Conservation (phyloP, 2,797 vertebrate genomes). For the Gymnothorax reevesii region DNA sequence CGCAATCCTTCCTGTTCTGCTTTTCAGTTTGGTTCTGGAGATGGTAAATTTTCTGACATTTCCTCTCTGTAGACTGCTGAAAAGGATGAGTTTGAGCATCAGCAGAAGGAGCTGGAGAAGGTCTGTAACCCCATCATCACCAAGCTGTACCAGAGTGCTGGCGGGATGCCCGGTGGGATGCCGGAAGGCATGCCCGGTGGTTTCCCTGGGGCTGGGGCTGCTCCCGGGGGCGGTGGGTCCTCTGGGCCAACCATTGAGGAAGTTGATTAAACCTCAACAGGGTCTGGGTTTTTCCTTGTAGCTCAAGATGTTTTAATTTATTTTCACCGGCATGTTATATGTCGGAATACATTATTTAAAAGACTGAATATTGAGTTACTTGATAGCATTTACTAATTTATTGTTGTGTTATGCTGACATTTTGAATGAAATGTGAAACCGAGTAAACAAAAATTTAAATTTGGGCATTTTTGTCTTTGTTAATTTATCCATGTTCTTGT, state of each 20-base stretch:
- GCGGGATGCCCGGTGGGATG: conserved; percentile 79
- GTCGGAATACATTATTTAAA: not conserved
- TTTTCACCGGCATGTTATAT: not conserved
- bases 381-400: not conserved
- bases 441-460: not conserved
- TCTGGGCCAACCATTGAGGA: conserved; percentile 85
- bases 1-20: not conserved
- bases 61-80: conserved; percentile 72
- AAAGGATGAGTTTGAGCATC: conserved; percentile 83
- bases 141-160: conserved; percentile 83
- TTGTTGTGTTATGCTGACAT: not conserved
- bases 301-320: not conserved
- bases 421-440: not conserved
- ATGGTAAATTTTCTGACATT: not conserved
- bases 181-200: conserved; percentile 76
- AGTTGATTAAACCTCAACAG: conserved; percentile 72
- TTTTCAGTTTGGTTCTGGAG: conserved; percentile 2
- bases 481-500: not conserved
- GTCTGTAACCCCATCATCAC: conserved; percentile 86
- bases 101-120: conserved; percentile 83
- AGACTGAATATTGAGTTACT: not conserved
- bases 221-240: conserved; percentile 73
- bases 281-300: not conserved
- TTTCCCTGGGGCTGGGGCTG: conserved; percentile 65
- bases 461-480: not conserved